Base-by-base conservation (phyloP, 2,797 vertebrate species). In the Tragopan temminckii region DNA sequence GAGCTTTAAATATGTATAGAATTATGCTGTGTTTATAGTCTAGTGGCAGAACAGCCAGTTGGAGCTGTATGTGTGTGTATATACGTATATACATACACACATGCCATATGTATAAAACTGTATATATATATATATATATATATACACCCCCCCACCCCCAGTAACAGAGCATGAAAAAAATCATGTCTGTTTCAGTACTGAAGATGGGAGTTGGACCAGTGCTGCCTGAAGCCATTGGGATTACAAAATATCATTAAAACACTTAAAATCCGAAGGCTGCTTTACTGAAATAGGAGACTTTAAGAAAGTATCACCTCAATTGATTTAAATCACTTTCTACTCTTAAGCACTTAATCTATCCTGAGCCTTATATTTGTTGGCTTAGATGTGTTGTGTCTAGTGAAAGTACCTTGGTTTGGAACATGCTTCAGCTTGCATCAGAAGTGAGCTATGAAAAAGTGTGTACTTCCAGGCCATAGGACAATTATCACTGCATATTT, bases 401-500 rank as follows among this genome's bases (percentile, higher is more conserved):
- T 24, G 16, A 35, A 40, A 78, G 17, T 15, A 29, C 7, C 18
- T 6, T 12, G 24, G 11, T 19, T 36, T 27, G 46, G 50, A 52
- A 43, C 14, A 61, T 53, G 50, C 12, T 40, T 57, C 38, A 50
- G n/a, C 13, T 67, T 13, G 29, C 33, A n/a, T 9, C 14, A 58
- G 67, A 45, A 24, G 5, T 27, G 36, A 43, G 72, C 17, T 42
- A 53, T 20, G 16, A 43, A 5, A 27, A 48, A 36, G 13, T 14
- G 7, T 8, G 19, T 18, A 15, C 42, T 31, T 33, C 0, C 2
- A 61, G 67, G 48, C 24, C 23, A 13, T 1, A 12, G 36, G 4
- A 29, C 25, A 57, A 17, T 5, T 5, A 12, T 24, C 52, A 46
- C 43, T 1, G 4, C 16, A 68, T 36, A 4, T 80, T 83, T 36